Evolutionary conservation across 30 jellyfish, hydroid and myxozoan species (phyloP), one percentile per base, ranked within the genome.

Genomic region (Hydra vulgaris): DNA sequence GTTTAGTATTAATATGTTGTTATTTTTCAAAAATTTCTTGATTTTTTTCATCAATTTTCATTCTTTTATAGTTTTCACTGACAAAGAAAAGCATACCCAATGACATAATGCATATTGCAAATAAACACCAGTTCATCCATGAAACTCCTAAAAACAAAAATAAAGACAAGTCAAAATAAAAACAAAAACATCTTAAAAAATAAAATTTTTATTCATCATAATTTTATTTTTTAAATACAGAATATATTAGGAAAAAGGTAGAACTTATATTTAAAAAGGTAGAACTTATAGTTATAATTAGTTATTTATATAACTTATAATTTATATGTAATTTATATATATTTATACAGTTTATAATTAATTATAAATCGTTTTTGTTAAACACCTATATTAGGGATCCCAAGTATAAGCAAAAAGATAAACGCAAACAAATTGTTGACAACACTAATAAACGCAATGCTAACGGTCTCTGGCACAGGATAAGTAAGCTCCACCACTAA

Each of bases 381-480:
- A 79, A 70, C 40, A 81, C 89, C 68, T 40, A 81, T 81, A 21
- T 73, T 26, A 0, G 89, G 89, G 3, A 81, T 40, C 52, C 71
- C 74, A 12, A 81, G 80, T 23, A 81, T 68, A 1, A 81, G 81
- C 23, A 81, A 26, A 76, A 81, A 81, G 21, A 53, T 52, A 71
- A 81, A 81, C 26, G 89, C 74, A 53, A 81, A 81, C 23, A 74
- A 52, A 20, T 81, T 81, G 25, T 81, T 81, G 27, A 26, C 70
- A 27, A 81, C 25, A 27, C 85, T 73, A n/a, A 81, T 24, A 71
- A 81, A 40, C 20, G 80, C 87, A 21, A 81, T 81, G 89, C 89
- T 81, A 53, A 81, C 89, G 8, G 89, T 74, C 66, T 81, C 89
- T 72, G 89, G 77, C 8, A 69, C 87, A 21, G 89, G 89, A 25